Percentiles rank a stretch among this genome's conserved stretches.
Evolutionary conservation across 2,888 invertebrate species (phyloP).

Genomic region (Dasypolia templi): DNA sequence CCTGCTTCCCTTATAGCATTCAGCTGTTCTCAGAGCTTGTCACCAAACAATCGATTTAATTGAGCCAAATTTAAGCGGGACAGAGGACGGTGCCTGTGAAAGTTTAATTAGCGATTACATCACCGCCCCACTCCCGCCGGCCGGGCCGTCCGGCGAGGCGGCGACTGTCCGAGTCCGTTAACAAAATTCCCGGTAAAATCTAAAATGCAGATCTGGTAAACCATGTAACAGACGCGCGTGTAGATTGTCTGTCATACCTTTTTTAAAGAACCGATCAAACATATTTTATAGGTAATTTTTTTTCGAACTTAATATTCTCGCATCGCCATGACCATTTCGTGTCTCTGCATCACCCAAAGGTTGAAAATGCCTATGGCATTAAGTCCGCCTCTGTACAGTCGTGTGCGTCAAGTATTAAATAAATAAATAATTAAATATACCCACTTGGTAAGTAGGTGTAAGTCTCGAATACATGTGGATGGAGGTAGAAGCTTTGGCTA

Average conservation of each 20-base stretch:
- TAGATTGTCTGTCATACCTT: slow-evolving; percentile 35
- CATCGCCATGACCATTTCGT: too few species aligned
- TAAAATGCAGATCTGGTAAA: slow-evolving; percentile 76
- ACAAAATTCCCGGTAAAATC: slow-evolving; percentile 77
- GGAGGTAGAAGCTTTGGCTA: slow-evolving; percentile 3
- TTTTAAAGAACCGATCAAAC: slow-evolving; percentile 1
- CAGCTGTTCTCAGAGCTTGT: slow-evolving; percentile 22
- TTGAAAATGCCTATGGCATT: too few species aligned
- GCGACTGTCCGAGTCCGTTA: slow-evolving; percentile 58
- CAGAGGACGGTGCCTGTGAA: slow-evolving; percentile 57
- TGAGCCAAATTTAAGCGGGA: slow-evolving; percentile 65
- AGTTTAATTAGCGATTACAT: slow-evolving; percentile 64
- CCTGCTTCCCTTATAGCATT: neutral
- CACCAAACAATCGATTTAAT: slow-evolving; percentile 70
- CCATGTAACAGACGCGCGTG: slow-evolving; percentile 66
- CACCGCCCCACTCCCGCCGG: slow-evolving; percentile 43
- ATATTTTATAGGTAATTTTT: neutral
- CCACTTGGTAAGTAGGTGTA: neutral
- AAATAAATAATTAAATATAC: neutral
- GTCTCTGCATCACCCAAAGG: too few species aligned
- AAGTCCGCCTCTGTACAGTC: too few species aligned
- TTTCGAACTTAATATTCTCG: neutral
- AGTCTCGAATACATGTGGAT: neutral
- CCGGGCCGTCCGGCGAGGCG: slow-evolving; percentile 25
- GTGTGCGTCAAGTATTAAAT: too few species aligned